A percentile compares a stretch with the other conserved stretches of the same genome.
phyloP scores from a whole-genome alignment of 2,888 invertebrate species.

The Periphyllus acericola region DNA sequence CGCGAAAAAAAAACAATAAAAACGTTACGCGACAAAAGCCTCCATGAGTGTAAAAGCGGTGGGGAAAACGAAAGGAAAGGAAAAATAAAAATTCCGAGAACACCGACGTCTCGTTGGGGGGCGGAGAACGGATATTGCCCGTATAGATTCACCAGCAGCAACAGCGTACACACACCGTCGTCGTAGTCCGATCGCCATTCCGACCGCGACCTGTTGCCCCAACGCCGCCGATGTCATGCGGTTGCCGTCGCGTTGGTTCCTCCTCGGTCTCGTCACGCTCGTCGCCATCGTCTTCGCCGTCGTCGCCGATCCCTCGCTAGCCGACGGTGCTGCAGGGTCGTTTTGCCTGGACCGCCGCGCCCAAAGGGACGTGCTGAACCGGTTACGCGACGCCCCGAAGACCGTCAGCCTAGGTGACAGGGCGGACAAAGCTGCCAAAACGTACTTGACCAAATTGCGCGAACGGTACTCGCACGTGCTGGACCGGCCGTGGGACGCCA shows the following conservation, averaged over 20 bases:
- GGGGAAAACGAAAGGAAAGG: no score
- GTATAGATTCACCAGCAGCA: neutral
- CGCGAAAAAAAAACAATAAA: no score
- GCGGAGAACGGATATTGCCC: neutral
- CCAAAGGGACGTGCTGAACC: constrained; percentile 22
- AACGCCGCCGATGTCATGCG: neutral
- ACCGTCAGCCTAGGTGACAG: neutral
- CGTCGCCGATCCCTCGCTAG: no score
- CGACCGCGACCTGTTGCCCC: neutral
- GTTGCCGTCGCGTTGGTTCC: neutral
- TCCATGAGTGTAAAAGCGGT: no score
- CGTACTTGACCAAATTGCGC: constrained; percentile 19
- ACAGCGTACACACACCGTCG: neutral
- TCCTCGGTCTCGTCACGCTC: neutral
- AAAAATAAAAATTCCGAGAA: no score
- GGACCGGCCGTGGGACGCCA: constrained; percentile 45
- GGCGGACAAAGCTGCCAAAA: neutral
- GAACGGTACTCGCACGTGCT: constrained; percentile 1
- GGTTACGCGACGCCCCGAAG: neutral
- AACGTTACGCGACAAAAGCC: no score
- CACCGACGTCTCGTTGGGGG: neutral
- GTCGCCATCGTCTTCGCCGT: no score
- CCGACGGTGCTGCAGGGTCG: neutral
- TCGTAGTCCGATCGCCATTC: neutral
- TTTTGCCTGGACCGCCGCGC: neutral